Conservation (phyloP, 2,113 vertebrate genomes). For the Lepisosteus oculatus region DNA sequence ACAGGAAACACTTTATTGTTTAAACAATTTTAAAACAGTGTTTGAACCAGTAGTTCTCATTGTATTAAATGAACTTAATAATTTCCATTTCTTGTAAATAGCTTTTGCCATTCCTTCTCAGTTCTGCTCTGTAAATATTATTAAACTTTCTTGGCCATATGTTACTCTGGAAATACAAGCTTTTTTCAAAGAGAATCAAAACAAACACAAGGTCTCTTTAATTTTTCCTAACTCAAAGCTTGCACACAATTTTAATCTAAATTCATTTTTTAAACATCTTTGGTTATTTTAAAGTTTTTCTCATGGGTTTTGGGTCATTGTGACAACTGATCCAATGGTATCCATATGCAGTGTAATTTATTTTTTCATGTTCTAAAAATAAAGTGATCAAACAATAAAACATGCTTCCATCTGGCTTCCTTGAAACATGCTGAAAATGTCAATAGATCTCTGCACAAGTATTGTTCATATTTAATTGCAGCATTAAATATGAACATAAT, state of each 20-base stretch:
- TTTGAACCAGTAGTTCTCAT: constrained; percentile 35
- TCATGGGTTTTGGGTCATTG: constrained; percentile 7
- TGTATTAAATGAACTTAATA: constrained; percentile 36
- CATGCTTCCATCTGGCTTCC: constrained; percentile 22
- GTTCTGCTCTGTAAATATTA: constrained; percentile 4
- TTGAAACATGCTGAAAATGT: constrained; percentile 14
- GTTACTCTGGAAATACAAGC: constrained; percentile 36
- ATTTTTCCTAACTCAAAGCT: not conserved
- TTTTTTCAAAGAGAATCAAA: constrained; percentile 34
- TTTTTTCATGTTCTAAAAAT: constrained; percentile 34
- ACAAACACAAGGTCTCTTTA: constrained; percentile 18
- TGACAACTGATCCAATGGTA: constrained; percentile 7
- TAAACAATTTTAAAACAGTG: constrained; percentile 31
- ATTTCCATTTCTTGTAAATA: constrained; percentile 40
- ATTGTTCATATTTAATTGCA: constrained; percentile 14
- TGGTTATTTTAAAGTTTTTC: constrained; percentile 11
- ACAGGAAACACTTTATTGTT: constrained; percentile 40
- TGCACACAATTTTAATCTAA: constrained; percentile 1
- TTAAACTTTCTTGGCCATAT: constrained; percentile 35
- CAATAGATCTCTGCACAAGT: constrained; percentile 11
- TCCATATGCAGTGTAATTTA: constrained; percentile 33
- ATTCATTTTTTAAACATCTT: not conserved
- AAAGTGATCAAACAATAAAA: constrained; percentile 20
- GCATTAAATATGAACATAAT: constrained; percentile 5
- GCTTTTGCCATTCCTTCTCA: constrained; percentile 19